A percentile compares a stretch with the other conserved stretches of the same genome.
These are phyloP conservation scores for Oxystoma pomonae DNA, from an alignment of 2,888 invertebrate species.

Conservation along the genomic window DNA sequence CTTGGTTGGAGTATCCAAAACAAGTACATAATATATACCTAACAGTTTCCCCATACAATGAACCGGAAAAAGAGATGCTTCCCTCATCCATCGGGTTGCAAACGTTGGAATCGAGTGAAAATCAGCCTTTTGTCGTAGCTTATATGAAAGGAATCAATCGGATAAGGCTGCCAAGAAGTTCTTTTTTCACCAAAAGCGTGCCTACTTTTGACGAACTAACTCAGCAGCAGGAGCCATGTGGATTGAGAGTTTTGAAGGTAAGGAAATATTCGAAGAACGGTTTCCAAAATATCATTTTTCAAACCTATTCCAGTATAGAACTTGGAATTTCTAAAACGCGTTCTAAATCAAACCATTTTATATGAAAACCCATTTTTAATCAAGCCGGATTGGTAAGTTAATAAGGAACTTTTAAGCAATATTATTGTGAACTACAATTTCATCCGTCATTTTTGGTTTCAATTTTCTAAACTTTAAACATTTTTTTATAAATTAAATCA, in stretches of 20 bases:
- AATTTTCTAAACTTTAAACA: too few relatives aligned
- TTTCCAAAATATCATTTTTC: too few relatives aligned
- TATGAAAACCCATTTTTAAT: too few relatives aligned
- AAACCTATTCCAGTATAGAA: too few relatives aligned
- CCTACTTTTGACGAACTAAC: background rate
- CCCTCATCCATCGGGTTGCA: conserved; percentile 2
- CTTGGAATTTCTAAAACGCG: too few relatives aligned
- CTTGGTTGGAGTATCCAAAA: conserved; percentile 11
- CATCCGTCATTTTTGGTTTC: too few relatives aligned
- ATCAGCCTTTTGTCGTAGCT: conserved; percentile 18
- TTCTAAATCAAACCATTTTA: too few relatives aligned
- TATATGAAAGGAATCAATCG: conserved; percentile 12
- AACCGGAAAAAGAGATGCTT: background rate
- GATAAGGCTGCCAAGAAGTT: background rate
- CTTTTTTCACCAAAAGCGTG: background rate
- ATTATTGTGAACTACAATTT: too few relatives aligned
- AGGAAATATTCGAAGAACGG: too few relatives aligned
- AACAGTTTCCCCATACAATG: conserved; percentile 8
- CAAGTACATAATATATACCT: conserved; percentile 8
- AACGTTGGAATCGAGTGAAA: conserved; percentile 8
- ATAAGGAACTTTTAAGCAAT: too few relatives aligned
- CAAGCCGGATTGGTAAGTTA: too few relatives aligned
- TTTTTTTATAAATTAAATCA: too few relatives aligned
- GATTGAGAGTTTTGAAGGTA: background rate
- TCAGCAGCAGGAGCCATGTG: background rate